Conservation (phyloP, 2,888 invertebrate species). For the Brachycybe producta region DNA sequence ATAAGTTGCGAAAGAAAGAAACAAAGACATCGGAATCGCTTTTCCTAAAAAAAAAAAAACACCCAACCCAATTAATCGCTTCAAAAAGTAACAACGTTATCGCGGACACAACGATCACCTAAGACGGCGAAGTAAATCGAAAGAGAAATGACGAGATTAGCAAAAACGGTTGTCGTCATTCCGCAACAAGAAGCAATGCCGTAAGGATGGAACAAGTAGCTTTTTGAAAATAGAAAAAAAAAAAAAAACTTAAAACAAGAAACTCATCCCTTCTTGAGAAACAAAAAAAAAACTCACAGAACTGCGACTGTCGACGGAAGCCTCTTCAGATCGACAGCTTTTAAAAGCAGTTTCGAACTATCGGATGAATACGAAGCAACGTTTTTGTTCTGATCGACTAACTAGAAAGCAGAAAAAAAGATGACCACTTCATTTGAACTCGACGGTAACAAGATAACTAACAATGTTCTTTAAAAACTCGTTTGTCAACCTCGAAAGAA, state of each 20-base stretch:
- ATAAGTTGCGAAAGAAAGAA: constrained; percentile 63
- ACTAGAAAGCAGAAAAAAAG: constrained; percentile 16
- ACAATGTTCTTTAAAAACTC: not conserved
- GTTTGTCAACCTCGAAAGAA: not conserved
- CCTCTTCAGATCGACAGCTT: too few species aligned
- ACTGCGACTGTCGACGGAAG: not conserved
- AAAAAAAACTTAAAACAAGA: too few species aligned
- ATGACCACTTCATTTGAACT: not conserved
- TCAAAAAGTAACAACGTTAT: not conserved
- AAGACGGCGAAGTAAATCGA: constrained; percentile 56
- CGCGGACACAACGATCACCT: constrained; percentile 32
- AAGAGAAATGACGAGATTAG: constrained; percentile 65
- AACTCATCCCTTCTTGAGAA: too few species aligned
- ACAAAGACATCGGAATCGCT: constrained; percentile 37
- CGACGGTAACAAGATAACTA: not conserved
- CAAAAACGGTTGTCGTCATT: constrained; percentile 76
- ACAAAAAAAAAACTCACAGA: not conserved
- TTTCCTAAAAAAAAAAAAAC: constrained; percentile 12
- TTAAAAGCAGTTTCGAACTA: too few species aligned
- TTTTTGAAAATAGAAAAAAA: constrained; percentile 15
- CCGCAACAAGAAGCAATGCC: constrained; percentile 74
- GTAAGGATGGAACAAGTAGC: constrained; percentile 78
- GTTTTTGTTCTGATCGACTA: constrained; percentile 31
- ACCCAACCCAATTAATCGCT: not conserved
- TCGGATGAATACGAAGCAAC: constrained; percentile 45